These are phyloP conservation scores for Chromis chromis DNA, from an alignment of 2,797 vertebrate genomes.

Conservation along the genomic window DNA sequence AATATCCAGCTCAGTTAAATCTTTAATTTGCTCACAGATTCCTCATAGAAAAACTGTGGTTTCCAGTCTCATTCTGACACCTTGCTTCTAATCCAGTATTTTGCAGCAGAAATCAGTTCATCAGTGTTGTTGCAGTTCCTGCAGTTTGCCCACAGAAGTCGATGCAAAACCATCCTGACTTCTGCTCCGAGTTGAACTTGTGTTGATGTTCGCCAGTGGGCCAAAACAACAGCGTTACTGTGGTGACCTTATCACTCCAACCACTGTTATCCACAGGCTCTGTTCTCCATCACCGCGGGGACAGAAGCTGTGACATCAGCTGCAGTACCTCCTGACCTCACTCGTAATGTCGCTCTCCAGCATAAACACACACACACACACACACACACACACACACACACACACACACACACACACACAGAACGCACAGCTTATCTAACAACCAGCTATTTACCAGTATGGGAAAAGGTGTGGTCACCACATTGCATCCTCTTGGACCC, in stretches of 20 bases:
- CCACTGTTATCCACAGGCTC: constrained; percentile 38
- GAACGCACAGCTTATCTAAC: constrained; percentile 4
- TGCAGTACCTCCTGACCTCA: constrained; percentile 42
- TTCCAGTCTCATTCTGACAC: no score
- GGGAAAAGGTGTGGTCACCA: constrained; percentile 42
- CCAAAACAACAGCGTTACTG: constrained; percentile 56
- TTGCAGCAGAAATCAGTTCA: no score
- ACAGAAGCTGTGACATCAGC: constrained; percentile 44
- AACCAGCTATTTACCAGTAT: neutral
- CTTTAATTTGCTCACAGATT: no score
- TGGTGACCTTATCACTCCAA: constrained; percentile 65
- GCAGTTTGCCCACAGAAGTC: neutral
- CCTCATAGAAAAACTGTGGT: no score
- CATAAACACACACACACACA: constrained; percentile 41
- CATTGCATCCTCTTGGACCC: constrained; percentile 13
- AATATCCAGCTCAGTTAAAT: no score
- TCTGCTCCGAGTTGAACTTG: constrained; percentile 2
- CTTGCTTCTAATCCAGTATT: no score
- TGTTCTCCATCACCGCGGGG: constrained; percentile 53
- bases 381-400: constrained; percentile 2
- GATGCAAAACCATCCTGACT: neutral
- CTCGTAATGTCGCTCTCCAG: constrained; percentile 39
- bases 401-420: constrained; percentile 19
- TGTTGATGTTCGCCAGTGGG: constrained; percentile 23
- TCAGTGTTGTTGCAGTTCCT: constrained; percentile 1